Conservation (phyloP, 2,113 vertebrate species). For the Hemiprocne comata region DNA sequence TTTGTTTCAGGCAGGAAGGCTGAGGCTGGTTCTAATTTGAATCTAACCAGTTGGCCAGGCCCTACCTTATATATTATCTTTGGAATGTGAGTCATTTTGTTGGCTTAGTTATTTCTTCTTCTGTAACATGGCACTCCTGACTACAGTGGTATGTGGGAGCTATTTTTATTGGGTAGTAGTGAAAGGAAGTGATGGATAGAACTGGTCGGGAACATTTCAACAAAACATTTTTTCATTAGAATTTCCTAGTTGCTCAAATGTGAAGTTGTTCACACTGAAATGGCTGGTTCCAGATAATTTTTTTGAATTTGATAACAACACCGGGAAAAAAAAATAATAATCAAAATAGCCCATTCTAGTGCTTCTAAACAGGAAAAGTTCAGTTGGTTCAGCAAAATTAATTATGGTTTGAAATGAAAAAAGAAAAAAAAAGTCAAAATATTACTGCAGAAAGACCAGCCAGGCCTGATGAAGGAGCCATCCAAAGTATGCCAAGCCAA, state of each 20-base stretch:
- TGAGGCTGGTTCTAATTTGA: slow-evolving; percentile 66
- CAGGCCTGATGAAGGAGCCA: neutral
- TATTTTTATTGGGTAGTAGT: slow-evolving; percentile 70
- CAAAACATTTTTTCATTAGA: slow-evolving; percentile 34
- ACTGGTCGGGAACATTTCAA: slow-evolving; percentile 43
- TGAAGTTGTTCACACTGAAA: neutral
- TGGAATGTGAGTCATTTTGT: slow-evolving; percentile 70
- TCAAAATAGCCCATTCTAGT: neutral
- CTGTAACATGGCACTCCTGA: slow-evolving; percentile 68
- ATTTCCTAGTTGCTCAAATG: slow-evolving; percentile 1
- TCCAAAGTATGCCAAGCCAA: neutral
- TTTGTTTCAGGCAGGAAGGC: slow-evolving; percentile 32
- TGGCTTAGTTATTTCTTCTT: slow-evolving; percentile 63
- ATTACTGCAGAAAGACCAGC: neutral
- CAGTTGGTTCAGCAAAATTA: neutral
- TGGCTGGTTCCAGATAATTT: neutral
- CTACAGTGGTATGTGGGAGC: slow-evolving; percentile 59
- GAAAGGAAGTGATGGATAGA: slow-evolving; percentile 68
- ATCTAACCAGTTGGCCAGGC: slow-evolving; percentile 49
- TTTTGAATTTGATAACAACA: neutral
- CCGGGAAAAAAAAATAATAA: neutral
- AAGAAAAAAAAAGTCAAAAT: neutral
- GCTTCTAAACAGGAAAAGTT: neutral
- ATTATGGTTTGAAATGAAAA: neutral
- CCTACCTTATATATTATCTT: slow-evolving; percentile 71